phyloP scores from a whole-genome alignment of 53 echinoderm and acorn worm genomes.

The Hippasteria phrygiana region DNA sequence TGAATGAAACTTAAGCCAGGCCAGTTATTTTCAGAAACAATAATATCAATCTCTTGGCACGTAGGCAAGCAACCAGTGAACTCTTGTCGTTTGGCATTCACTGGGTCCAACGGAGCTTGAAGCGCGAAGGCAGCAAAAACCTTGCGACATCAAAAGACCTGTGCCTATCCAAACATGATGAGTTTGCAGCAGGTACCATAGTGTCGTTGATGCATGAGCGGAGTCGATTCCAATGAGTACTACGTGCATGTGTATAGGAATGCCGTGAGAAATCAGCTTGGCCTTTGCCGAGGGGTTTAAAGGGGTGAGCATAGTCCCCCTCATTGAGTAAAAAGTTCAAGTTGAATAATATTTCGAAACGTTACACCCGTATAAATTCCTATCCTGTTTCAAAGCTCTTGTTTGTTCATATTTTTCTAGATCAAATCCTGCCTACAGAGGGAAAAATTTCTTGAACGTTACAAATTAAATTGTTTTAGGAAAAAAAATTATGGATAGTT shows the following conservation, averaged over 20 bases:
- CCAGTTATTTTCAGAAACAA: not conserved
- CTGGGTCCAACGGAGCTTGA: constrained; percentile 27
- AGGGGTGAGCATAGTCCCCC: not conserved
- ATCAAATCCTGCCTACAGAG: too few relatives aligned
- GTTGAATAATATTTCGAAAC: too few relatives aligned
- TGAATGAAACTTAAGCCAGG: not conserved
- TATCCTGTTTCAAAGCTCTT: too few relatives aligned
- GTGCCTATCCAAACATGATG: constrained; percentile 45
- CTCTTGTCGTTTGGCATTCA: constrained; percentile 23
- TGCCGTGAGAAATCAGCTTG: constrained; percentile 34
- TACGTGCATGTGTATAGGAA: constrained; percentile 40
- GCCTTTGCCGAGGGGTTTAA: not conserved
- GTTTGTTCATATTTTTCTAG: too few relatives aligned
- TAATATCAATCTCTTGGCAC: not conserved
- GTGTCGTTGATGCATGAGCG: constrained; percentile 29
- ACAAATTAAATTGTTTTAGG: too few relatives aligned
- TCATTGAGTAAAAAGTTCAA: too few relatives aligned
- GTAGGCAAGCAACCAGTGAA: not conserved
- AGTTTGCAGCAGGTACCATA: not conserved
- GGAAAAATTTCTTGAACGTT: too few relatives aligned
- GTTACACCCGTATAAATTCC: too few relatives aligned
- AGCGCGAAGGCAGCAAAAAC: constrained; percentile 11
- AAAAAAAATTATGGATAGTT: too few relatives aligned
- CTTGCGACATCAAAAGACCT: constrained; percentile 12
- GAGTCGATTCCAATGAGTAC: not conserved